Evolutionary conservation across 1,140 invertebrate genomes (phyloP), one percentile per base, ranked within the genome.

Genomic region (Procambarus virginalis): DNA sequence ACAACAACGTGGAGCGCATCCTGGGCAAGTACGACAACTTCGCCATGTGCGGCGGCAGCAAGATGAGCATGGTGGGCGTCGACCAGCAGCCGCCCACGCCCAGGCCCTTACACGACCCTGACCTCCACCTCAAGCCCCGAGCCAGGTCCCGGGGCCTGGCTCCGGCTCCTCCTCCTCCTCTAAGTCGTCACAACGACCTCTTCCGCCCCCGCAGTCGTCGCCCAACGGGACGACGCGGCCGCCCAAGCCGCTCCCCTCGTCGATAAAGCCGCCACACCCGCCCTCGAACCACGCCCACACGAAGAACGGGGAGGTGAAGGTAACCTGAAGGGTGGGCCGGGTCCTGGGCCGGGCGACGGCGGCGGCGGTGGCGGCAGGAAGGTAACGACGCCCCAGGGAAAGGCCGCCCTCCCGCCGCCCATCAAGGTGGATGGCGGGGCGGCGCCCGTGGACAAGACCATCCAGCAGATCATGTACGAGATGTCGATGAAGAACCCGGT

Each of bases 221-320:
- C 76, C 58, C 34, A 60, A 68, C 45, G 77, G 75, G 6, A 79
- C 75, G n/a, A 64, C 84, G 34, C 58, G 85, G 55, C 85, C 60
- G 60, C 60, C 77, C 77, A 87, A 87, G 49, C 20, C 77, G 10
- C 81, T 77, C 8, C 87, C 81, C 0, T 76, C 70, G 17, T 46
- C 70, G 10, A 34, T 78, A 12, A 89, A 89, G 46, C 81, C 87
- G 17, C 87, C 87, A 0, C 87, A 89, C 49, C 86, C 79, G 49
- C 87, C 81, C 55, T 84, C 87, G 8, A 75, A 60, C 17, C 81
- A 89, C 81, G 49, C 87, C 22, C 87, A 89, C 55, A 34, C 81
- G 9, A 84, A 84, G 81, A 89, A 89, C 46, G 87, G 87, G 1
- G 87, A 89, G 75, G 87, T 89, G 70, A 89, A 89, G 81, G 87